These are phyloP conservation scores for Holothuria leucospilota DNA, from an alignment of 53 echinoderm and acorn worm species.

Conservation along the genomic window DNA sequence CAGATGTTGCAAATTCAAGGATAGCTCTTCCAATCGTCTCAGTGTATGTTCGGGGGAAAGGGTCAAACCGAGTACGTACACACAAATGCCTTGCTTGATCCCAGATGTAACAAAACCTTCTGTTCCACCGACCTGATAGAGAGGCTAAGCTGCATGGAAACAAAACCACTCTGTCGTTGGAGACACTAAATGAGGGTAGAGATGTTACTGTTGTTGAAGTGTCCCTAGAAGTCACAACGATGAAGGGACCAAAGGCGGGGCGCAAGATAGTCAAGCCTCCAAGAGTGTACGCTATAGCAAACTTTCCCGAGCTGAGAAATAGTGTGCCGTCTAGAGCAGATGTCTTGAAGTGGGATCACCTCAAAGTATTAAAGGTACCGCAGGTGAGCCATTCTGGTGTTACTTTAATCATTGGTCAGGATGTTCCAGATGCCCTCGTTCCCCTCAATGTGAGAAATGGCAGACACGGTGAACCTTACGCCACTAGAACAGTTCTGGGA, in stretches of 20 bases:
- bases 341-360: conserved; percentile 29
- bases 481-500: conserved; percentile 59
- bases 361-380: conserved; percentile 54
- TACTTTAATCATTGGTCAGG: conserved; percentile 59
- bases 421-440: conserved; percentile 68
- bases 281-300: conserved; percentile 44
- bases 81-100: conserved; percentile 57
- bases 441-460: conserved; percentile 66
- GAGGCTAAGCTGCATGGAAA: conserved; percentile 35
- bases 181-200: conserved; percentile 41
- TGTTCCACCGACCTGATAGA: conserved; percentile 19
- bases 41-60: conserved; percentile 50
- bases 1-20: neutral
- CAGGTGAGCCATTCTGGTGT: conserved; percentile 47
- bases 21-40: conserved; percentile 43
- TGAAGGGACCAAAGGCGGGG: conserved; percentile 18
- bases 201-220: conserved; percentile 34
- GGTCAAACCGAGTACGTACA: conserved; percentile 33
- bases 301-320: conserved; percentile 32
- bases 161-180: conserved; percentile 38
- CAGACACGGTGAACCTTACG: conserved; percentile 52
- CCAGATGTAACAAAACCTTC: conserved; percentile 50
- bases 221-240: conserved; percentile 35
- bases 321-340: conserved; percentile 51
- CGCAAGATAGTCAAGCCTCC: conserved; percentile 44